Evolutionary conservation across 2,888 invertebrate species (phyloP).

Genomic region (Agrilus biguttatus): DNA sequence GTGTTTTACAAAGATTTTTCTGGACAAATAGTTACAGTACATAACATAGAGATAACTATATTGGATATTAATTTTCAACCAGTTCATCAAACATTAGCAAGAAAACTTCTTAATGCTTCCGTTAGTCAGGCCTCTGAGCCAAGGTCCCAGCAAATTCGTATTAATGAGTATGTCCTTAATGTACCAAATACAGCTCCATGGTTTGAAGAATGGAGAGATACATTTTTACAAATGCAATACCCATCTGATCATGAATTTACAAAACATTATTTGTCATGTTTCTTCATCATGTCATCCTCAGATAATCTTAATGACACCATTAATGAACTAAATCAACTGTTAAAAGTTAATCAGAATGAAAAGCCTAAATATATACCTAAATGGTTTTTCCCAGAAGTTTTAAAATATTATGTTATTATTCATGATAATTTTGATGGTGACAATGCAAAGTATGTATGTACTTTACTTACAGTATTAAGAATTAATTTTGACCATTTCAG

Average conservation of each 20-base stretch:
- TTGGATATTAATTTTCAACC: constrained; percentile 72
- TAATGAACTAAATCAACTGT: constrained; percentile 62
- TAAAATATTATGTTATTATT: constrained; percentile 79
- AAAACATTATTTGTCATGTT: constrained; percentile 72
- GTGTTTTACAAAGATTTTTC: constrained; percentile 76
- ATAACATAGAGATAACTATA: constrained; percentile 63
- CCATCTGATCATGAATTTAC: constrained; percentile 95
- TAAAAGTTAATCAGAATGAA: constrained; percentile 63
- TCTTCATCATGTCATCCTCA: constrained; percentile 57
- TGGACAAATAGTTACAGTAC: constrained; percentile 55
- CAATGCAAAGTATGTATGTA: constrained; percentile 51
- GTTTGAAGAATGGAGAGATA: constrained; percentile 92
- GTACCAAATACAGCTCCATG: constrained; percentile 73
- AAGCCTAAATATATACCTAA: constrained; percentile 67
- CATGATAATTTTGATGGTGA: constrained; percentile 69
- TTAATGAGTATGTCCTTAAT: constrained; percentile 42
- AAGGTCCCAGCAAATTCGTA: constrained; percentile 15
- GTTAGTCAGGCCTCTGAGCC: constrained; percentile 25
- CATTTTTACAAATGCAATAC: constrained; percentile 74
- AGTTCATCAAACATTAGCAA: constrained; percentile 65
- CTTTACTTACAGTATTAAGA: constrained; percentile 1
- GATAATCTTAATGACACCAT: constrained; percentile 75
- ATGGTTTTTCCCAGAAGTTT: constrained; percentile 65
- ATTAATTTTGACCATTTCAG: constrained; percentile 35
- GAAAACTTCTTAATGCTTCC: constrained; percentile 58